Evolutionary conservation across 2,888 invertebrate genomes (phyloP).

Genomic region (Lasioglossum villosulum): DNA sequence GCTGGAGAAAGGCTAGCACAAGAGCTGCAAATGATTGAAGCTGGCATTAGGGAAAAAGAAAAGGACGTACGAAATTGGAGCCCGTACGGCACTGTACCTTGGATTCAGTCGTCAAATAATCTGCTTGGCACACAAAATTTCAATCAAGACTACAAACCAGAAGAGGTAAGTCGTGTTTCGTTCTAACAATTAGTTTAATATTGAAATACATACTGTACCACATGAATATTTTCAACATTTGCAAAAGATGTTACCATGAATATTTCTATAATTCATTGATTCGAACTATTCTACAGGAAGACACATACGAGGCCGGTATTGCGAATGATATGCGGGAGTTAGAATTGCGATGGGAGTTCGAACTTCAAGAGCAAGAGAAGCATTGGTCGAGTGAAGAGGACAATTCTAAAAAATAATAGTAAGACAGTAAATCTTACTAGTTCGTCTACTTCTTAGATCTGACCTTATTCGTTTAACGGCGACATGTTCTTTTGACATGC

Average conservation of each 20-base stretch:
- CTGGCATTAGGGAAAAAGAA: conserved; percentile 87
- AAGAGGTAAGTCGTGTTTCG: conserved; percentile 77
- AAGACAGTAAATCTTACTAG: conserved; percentile 55
- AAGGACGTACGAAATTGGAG: conserved; percentile 86
- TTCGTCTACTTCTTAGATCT: conserved; percentile 59
- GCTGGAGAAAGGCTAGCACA: conserved; percentile 87
- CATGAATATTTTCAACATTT: neutral
- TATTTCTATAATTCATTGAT: neutral
- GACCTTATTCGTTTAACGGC: conserved; percentile 40
- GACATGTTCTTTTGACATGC: conserved; percentile 61
- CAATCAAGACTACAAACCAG: conserved; percentile 80
- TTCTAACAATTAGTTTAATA: neutral
- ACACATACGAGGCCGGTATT: conserved; percentile 88
- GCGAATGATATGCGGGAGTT: conserved; percentile 89
- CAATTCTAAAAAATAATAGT: conserved; percentile 80
- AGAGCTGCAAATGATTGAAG: conserved; percentile 87
- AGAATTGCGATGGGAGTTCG: conserved; percentile 88
- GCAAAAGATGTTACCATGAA: neutral
- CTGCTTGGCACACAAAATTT: conserved; percentile 76
- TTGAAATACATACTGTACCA: neutral
- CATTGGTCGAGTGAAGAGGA: conserved; percentile 88
- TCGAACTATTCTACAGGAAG: conserved; percentile 83
- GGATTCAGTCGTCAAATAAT: conserved; percentile 80
- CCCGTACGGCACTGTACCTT: conserved; percentile 80
- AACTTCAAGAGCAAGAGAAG: conserved; percentile 88